A percentile compares a stretch with the other conserved stretches of the same genome.
phyloP scores from a whole-genome alignment of 2,888 invertebrate species.

The Leistus spinibarbis region DNA sequence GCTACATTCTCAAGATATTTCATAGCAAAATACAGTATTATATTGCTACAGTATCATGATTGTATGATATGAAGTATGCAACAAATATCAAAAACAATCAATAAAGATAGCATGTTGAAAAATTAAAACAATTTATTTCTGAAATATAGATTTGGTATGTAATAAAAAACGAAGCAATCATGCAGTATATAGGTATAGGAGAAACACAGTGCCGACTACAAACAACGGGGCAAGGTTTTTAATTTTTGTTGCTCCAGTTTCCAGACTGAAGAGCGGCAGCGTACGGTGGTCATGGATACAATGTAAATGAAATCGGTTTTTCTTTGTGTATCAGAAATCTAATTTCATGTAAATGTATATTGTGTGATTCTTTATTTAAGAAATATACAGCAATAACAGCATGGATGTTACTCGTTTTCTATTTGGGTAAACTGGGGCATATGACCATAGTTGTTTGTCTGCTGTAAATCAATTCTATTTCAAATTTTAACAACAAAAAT shows the following conservation, averaged over 20 bases:
- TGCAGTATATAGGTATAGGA: background rate
- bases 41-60: too few relatives aligned
- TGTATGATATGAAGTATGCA: too few relatives aligned
- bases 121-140: background rate
- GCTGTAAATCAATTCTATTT: too few relatives aligned
- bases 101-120: background rate
- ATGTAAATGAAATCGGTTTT: conserved; percentile 34
- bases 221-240: conserved; percentile 2
- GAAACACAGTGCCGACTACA: background rate
- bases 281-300: background rate
- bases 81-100: too few relatives aligned
- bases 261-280: background rate
- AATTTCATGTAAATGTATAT: conserved; percentile 36
- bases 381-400: too few relatives aligned
- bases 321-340: conserved; percentile 38
- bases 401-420: too few relatives aligned
- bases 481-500: too few relatives aligned
- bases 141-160: background rate
- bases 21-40: too few relatives aligned
- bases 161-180: background rate
- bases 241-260: background rate
- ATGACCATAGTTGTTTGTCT: too few relatives aligned
- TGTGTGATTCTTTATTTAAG: conserved; percentile 33
- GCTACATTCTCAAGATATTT: too few relatives aligned
- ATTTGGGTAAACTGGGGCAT: too few relatives aligned